Evolutionary conservation across 2,888 invertebrate genomes (phyloP), one percentile per base, ranked within the genome.

Genomic region (Papilio demoleus): DNA sequence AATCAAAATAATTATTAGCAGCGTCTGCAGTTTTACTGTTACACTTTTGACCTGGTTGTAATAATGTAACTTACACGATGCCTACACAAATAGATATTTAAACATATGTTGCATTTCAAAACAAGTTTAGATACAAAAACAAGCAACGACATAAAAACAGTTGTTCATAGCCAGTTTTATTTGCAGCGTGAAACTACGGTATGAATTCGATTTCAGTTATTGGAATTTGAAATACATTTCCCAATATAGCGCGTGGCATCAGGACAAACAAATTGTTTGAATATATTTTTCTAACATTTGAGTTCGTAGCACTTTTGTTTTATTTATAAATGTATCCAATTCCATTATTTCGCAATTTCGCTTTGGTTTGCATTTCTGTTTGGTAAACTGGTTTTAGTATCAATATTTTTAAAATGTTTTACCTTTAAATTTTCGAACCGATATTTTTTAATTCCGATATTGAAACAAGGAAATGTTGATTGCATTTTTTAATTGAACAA

Each of bases 91-190:
- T n/a, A 31, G 27, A 27, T 53, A 17, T 27, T 31, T 8, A 53
- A 4, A 17, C 31, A 6, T 27, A 9, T 31, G 53, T 53, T n/a
- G 27, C n/a, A n/a, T 53, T 27, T 27, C 14, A 31, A 53, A 31
- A 56, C 9, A 31, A 17, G n/a, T 31, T 11, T 47, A 47, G 47
- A 4, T 56, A 56, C 31, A 14, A 27, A 75, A 73, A 71, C 71
- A 77, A 74, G 74, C 72, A 81, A 77, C 81, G 81, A 79, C 73
- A 73, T 78, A 77, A 77, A 27, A 27, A 56, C 79, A 76, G 72
- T 69, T 70, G 70, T 70, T 71, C 68, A 62, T 63, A 67, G 70
- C 72, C 63, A 47, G 65, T 56, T 56, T 56, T 56, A 56, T 56
- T 56, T 31, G 31, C n/a, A 38, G 38, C 40, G 12, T 24, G n/a